These are phyloP conservation scores for Regulus satrapa DNA, from an alignment of 2,113 vertebrate genomes.

Conservation along the genomic window DNA sequence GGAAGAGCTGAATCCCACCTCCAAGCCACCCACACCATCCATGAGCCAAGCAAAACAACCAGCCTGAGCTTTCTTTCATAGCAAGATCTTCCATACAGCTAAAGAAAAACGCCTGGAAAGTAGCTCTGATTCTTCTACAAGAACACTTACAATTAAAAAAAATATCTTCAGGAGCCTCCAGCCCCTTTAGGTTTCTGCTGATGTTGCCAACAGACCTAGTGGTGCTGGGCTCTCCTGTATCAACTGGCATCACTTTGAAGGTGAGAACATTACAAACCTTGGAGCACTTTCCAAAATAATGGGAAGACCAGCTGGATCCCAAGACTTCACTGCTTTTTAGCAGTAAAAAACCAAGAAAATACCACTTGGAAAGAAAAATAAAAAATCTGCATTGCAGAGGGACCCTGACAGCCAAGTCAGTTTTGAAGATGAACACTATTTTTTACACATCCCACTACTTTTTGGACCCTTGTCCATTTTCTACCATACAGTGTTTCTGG, in stretches of 20 bases:
- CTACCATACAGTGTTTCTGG: neutral
- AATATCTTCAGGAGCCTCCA: neutral
- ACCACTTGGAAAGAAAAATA: neutral
- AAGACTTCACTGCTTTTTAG: neutral
- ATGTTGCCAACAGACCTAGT: neutral
- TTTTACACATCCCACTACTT: neutral
- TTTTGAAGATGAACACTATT: neutral
- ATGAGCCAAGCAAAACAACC: neutral
- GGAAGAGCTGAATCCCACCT: neutral
- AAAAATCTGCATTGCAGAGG: neutral
- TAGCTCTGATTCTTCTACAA: neutral
- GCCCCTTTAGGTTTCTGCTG: neutral
- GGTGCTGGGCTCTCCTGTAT: neutral
- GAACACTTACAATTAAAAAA: neutral
- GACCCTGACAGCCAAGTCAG: neutral
- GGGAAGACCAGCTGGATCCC: neutral
- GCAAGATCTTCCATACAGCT: neutral
- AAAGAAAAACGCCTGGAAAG: neutral
- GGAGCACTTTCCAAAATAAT: neutral
- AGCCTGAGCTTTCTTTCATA: neutral
- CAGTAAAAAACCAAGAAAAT: neutral
- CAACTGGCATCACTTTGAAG: rapidly evolving
- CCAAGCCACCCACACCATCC: neutral
- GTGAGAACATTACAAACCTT: neutral
- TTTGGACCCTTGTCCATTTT: neutral